These are phyloP conservation scores for Tanytarsus gracilentus DNA, from an alignment of 2,888 invertebrate species.

Conservation along the genomic window DNA sequence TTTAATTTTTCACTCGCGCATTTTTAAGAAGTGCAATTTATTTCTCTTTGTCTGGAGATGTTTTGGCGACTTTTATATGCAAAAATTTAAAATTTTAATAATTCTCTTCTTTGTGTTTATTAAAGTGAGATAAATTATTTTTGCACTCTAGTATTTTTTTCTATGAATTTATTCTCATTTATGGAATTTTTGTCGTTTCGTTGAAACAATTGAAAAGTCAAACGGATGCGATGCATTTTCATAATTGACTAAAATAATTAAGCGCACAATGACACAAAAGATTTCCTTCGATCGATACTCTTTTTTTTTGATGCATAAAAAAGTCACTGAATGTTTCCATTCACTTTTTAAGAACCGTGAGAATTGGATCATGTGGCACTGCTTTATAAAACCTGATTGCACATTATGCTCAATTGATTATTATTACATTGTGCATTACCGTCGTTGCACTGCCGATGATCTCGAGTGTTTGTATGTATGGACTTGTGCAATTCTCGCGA, in stretches of 20 bases:
- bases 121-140: too few relatives aligned
- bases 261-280: too few relatives aligned
- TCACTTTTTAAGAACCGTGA: slow-evolving; percentile 1
- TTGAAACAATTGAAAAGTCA: too few relatives aligned
- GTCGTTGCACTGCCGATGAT: too few relatives aligned
- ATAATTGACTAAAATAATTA: too few relatives aligned
- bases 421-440: slow-evolving; percentile 12
- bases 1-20: not conserved
- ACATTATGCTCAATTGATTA: slow-evolving; percentile 8
- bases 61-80: not conserved
- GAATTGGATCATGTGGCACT: slow-evolving; percentile 10
- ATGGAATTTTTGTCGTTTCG: too few relatives aligned
- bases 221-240: too few relatives aligned
- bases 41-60: slow-evolving; percentile 9
- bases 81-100: not conserved
- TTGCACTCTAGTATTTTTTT: not conserved
- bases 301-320: too few relatives aligned
- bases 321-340: not conserved
- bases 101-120: not conserved
- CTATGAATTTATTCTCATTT: too few relatives aligned
- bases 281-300: too few relatives aligned
- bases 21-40: not conserved
- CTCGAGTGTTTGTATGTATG: too few relatives aligned
- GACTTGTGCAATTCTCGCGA: too few relatives aligned
- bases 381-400: slow-evolving; percentile 1